A percentile compares a stretch with the other conserved stretches of the same genome.
phyloP scores from a whole-genome alignment of 2,888 invertebrate species.

The Pseudanteris insignis region DNA sequence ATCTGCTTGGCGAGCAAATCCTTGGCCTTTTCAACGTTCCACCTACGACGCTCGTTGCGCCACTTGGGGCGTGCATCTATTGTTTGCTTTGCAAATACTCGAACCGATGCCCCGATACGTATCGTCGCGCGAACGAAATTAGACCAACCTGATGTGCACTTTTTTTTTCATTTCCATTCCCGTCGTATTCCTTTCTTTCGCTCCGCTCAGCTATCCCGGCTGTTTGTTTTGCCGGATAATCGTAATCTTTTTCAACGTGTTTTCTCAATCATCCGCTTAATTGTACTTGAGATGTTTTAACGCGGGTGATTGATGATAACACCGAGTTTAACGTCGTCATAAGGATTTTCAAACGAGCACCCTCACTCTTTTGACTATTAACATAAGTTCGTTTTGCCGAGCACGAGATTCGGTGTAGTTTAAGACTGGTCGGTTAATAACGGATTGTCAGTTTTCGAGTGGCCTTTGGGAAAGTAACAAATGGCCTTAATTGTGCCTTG shows the following conservation, averaged over 20 bases:
- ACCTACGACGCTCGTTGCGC: background rate
- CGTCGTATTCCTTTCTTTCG: background rate
- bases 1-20: constrained; percentile 17
- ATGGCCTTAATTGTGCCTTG: no score
- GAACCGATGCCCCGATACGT: constrained; percentile 6
- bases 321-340: no score
- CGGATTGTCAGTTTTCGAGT: no score
- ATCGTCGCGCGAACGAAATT: constrained; percentile 7
- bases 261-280: no score
- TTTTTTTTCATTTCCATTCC: constrained; percentile 2
- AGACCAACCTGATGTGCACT: constrained; percentile 5
- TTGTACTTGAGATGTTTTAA: no score
- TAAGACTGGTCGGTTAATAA: no score
- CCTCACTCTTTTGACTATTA: no score
- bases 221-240: constrained; percentile 3
- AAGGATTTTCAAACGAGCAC: no score
- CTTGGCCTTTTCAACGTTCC: constrained; percentile 17
- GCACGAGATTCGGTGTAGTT: no score
- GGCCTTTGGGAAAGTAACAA: no score
- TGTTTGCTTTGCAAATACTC: constrained; percentile 28
- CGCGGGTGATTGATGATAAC: no score
- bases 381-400: no score
- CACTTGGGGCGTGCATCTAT: constrained; percentile 2
- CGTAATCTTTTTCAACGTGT: background rate
- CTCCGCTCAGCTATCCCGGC: background rate